These are phyloP conservation scores for Tricholauxania praeusta DNA, from an alignment of 2,888 invertebrate genomes.

Conservation along the genomic window DNA sequence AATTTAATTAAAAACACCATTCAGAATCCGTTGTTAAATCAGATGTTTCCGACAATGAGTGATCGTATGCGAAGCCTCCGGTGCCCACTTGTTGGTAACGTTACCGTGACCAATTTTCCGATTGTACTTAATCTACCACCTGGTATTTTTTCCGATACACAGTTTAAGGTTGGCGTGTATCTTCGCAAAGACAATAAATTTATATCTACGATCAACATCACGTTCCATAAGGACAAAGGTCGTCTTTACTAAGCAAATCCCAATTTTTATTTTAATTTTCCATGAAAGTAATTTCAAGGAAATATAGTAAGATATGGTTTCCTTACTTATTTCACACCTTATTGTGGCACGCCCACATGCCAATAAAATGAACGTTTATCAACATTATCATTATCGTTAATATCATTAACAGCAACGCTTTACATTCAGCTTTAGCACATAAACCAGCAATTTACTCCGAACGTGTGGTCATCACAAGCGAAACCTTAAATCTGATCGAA, in stretches of 20 bases:
- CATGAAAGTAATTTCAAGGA: neutral
- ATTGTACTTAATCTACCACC: no score
- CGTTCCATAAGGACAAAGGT: no score
- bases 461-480: conserved; percentile 28
- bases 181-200: no score
- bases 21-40: no score
- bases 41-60: no score
- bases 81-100: no score
- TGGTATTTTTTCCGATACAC: no score
- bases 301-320: neutral
- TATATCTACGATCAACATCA: no score
- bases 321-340: neutral
- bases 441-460: neutral
- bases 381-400: neutral
- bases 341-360: neutral
- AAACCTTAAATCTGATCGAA: conserved; percentile 26
- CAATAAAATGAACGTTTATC: conserved; percentile 3
- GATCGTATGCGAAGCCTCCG: no score
- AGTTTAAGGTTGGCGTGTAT: no score
- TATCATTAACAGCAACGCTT: neutral
- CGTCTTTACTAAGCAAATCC: neutral
- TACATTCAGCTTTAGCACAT: neutral
- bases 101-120: no score
- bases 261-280: neutral
- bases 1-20: no score